Conservation (phyloP, 2,888 invertebrate species). For the Lithophane leautieri region DNA sequence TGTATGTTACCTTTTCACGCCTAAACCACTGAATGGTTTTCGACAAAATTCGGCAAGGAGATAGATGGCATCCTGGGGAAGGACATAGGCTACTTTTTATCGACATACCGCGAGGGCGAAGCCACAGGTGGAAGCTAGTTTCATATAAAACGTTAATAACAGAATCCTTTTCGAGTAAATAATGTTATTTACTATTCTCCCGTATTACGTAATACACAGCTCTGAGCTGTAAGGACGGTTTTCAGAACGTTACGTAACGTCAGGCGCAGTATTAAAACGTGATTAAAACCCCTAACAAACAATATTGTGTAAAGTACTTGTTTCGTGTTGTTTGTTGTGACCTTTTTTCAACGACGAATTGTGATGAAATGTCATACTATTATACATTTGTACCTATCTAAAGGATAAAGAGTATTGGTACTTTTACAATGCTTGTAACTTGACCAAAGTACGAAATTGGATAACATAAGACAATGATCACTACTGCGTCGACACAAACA, state of each 20-base stretch:
- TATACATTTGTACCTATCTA: background rate
- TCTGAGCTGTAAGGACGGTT: constrained; percentile 16
- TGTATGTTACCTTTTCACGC: too few relatives aligned
- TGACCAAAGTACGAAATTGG: background rate
- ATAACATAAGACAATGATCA: background rate
- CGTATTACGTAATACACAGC: constrained; percentile 39
- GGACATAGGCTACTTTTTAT: too few relatives aligned
- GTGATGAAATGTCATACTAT: background rate
- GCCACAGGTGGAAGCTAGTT: too few relatives aligned
- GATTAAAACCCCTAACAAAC: constrained; percentile 40
- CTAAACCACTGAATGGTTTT: too few relatives aligned
- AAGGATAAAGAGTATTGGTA: background rate
- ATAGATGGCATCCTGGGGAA: too few relatives aligned
- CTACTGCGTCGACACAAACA: too few relatives aligned
- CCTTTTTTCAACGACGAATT: background rate
- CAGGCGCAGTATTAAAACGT: constrained; percentile 31
- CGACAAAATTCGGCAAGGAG: too few relatives aligned
- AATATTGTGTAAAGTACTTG: constrained; percentile 12
- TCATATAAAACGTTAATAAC: constrained; percentile 20
- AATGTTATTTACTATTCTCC: constrained; percentile 2
- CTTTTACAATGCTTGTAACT: background rate
- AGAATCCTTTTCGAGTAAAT: constrained; percentile 22
- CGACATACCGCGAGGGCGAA: too few relatives aligned
- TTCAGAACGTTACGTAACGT: constrained; percentile 37
- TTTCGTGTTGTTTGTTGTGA: constrained; percentile 28